Percentiles rank a stretch among this genome's conserved stretches.
Conservation (phyloP, 2,888 invertebrate species). For the Lasioglossum calceatum region DNA sequence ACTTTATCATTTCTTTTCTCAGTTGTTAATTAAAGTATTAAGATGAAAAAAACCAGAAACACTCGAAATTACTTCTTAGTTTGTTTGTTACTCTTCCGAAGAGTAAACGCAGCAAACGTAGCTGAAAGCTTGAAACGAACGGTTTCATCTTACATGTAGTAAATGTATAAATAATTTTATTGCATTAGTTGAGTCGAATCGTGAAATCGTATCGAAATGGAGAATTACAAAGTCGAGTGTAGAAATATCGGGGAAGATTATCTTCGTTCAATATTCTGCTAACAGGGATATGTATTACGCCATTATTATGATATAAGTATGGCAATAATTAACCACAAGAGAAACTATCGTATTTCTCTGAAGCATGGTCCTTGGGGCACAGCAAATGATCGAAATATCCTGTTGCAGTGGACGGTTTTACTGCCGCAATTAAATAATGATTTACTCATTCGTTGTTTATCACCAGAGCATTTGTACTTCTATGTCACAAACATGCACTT, state of each 20-base stretch:
- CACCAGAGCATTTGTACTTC: background rate
- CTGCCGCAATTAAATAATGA: background rate
- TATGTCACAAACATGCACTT: background rate
- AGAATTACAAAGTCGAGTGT: background rate
- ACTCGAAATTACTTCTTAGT: background rate
- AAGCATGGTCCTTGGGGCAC: background rate
- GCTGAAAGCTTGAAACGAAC: background rate
- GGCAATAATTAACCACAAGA: conserved; percentile 30
- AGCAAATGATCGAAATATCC: background rate
- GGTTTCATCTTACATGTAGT: background rate
- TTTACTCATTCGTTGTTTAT: background rate
- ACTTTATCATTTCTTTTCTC: too few relatives aligned
- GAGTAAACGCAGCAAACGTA: background rate
- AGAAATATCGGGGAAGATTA: background rate
- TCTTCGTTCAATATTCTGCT: background rate
- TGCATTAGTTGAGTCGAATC: background rate
- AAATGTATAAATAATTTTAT: background rate
- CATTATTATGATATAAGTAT: background rate
- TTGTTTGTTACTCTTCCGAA: background rate
- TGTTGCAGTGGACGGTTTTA: background rate
- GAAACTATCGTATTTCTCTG: conserved; percentile 21
- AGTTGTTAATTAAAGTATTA: too few relatives aligned
- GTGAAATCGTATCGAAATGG: too few relatives aligned
- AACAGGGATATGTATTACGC: conserved; percentile 18
- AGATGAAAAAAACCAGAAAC: too few relatives aligned